Conservation (phyloP, 2,113 vertebrate species). For the Calyptomena viridis region DNA sequence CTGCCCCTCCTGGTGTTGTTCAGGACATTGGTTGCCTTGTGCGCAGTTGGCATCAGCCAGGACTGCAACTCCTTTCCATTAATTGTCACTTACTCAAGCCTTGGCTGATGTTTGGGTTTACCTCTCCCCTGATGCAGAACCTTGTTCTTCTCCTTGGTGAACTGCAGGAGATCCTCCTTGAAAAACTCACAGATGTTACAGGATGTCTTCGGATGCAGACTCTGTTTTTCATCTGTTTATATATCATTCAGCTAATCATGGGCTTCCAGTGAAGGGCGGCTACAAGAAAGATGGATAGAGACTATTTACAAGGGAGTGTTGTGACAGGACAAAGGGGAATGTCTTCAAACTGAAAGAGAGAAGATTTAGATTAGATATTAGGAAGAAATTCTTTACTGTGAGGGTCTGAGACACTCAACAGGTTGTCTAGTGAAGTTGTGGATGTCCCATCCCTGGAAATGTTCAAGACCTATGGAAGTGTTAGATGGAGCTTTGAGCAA, state of each 20-base stretch:
- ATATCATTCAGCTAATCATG: background rate
- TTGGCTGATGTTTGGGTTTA: background rate
- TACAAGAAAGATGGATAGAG: background rate
- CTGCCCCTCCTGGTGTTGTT: background rate
- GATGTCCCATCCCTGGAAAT: background rate
- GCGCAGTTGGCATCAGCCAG: background rate
- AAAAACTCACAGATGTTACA: background rate
- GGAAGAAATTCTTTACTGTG: background rate
- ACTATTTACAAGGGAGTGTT: background rate
- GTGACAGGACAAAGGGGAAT: background rate
- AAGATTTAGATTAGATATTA: background rate
- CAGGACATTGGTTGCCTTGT: background rate
- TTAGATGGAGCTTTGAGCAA: accelerated
- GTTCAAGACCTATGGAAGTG: background rate
- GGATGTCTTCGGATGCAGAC: background rate
- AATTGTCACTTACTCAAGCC: background rate
- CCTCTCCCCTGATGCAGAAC: background rate
- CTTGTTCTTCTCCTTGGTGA: background rate
- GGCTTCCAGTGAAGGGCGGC: background rate
- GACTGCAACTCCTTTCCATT: background rate
- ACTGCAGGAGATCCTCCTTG: background rate
- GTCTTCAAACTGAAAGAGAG: background rate
- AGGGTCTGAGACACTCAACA: background rate
- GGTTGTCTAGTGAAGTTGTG: background rate
- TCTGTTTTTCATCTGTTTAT: background rate